A percentile compares a stretch with the other conserved stretches of the same genome.
Evolutionary conservation across 2,888 invertebrate genomes (phyloP).

Genomic region (Urechis unicinctus): DNA sequence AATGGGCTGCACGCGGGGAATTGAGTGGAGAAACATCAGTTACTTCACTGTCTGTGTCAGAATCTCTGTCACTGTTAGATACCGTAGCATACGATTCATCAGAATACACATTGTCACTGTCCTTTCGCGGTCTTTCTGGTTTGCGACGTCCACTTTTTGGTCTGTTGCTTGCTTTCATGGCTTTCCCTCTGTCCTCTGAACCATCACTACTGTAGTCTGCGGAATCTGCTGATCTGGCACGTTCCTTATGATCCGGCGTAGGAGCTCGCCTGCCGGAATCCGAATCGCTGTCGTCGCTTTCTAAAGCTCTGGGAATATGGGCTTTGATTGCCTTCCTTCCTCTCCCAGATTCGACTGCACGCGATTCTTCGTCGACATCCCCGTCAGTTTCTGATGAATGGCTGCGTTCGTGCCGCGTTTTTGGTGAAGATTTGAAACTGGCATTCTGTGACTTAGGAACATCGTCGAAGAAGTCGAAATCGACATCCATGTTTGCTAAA

Average conservation of each 20-base stretch:
- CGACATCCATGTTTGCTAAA: slow-evolving; percentile 4
- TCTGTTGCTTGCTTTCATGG: neutral
- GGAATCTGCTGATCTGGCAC: neutral
- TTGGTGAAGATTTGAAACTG: neutral
- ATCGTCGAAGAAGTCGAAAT: slow-evolving; percentile 10
- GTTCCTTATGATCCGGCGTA: neutral
- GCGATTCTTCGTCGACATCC: neutral
- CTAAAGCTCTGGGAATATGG: neutral
- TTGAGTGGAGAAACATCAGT: slow-evolving; percentile 20
- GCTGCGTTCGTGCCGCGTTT: neutral
- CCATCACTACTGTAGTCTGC: neutral
- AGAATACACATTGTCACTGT: neutral
- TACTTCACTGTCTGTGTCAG: slow-evolving; percentile 15
- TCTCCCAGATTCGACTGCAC: neutral
- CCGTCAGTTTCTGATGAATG: neutral
- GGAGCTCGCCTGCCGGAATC: neutral
- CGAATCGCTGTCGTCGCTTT: neutral
- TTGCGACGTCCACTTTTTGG: neutral
- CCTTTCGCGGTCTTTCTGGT: neutral
- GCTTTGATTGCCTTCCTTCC: slow-evolving; percentile 2
- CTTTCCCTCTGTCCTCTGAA: neutral
- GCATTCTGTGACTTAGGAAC: neutral
- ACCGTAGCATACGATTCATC: neutral
- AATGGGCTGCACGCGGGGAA: slow-evolving; percentile 10
- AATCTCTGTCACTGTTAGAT: too few relatives aligned